phyloP scores from a whole-genome alignment of 2,888 invertebrate species.

The Pheosia tremula region DNA sequence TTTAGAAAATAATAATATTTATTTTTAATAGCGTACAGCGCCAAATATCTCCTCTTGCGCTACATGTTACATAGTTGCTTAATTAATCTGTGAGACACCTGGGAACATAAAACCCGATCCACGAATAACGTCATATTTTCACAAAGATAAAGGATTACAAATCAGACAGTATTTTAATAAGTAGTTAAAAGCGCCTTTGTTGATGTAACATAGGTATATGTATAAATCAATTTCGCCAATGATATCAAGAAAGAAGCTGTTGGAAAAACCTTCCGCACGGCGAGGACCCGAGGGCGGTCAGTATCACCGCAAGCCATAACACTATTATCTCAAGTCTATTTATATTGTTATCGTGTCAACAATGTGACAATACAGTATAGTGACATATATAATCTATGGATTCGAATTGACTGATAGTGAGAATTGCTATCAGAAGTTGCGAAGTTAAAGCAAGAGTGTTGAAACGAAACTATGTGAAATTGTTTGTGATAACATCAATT shows the following conservation, averaged over 20 bases:
- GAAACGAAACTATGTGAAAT: background rate
- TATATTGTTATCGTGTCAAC: background rate
- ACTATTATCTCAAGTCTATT: background rate
- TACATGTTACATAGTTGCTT: too few species aligned
- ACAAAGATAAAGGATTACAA: too few species aligned
- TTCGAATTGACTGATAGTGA: background rate
- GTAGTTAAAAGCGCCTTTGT: too few species aligned
- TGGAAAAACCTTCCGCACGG: background rate
- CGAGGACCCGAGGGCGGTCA: background rate
- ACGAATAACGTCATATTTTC: too few species aligned
- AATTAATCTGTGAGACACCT: too few species aligned
- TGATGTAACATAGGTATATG: too few species aligned
- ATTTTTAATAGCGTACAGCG: too few species aligned
- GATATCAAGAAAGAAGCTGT: background rate
- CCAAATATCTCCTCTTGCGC: too few species aligned
- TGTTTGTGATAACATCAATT: background rate
- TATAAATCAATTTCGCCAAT: too few species aligned
- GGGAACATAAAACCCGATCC: too few species aligned
- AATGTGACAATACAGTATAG: background rate
- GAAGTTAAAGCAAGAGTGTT: conserved; percentile 1
- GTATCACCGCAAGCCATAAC: background rate
- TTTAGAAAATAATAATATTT: too few species aligned
- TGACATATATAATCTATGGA: background rate
- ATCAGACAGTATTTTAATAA: too few species aligned
- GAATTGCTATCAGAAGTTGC: background rate